Evolutionary conservation across 2,888 invertebrate species (phyloP).

Genomic region (Acheta domesticus): DNA sequence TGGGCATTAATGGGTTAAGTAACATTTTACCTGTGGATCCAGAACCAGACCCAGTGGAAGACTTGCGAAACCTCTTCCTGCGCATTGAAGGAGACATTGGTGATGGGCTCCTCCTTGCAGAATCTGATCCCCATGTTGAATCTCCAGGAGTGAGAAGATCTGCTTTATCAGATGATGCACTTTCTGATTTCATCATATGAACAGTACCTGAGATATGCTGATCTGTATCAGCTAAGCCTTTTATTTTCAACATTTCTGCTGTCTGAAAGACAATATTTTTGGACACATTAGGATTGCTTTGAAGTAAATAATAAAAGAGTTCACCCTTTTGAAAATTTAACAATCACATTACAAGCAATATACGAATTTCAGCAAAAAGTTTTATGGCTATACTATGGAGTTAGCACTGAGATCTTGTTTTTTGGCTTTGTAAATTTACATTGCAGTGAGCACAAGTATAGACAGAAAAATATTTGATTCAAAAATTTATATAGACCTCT

Average conservation of each 20-base stretch:
- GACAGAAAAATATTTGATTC: not conserved
- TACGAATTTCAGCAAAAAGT: no score
- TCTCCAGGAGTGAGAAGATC: conserved; percentile 58
- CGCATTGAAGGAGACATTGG: conserved; percentile 61
- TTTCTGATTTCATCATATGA: conserved; percentile 63
- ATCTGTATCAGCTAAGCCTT: conserved; percentile 78
- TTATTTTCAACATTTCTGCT: conserved; percentile 82
- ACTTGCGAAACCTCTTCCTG: conserved; percentile 62
- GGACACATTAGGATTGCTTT: not conserved
- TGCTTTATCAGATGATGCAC: conserved; percentile 52
- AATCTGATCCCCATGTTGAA: conserved; percentile 54
- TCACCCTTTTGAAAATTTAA: no score
- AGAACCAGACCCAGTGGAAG: conserved; percentile 57
- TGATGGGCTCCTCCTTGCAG: conserved; percentile 47
- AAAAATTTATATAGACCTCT: not conserved
- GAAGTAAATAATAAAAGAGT: no score
- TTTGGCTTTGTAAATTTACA: no score
- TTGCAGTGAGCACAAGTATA: not conserved
- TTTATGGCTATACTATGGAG: no score
- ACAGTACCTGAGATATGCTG: conserved; percentile 51
- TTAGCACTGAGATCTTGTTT: no score
- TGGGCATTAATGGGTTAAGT: not conserved
- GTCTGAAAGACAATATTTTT: conserved; percentile 57
- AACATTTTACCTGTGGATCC: conserved; percentile 48
- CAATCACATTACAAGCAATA: no score